Evolutionary conservation across 2,797 vertebrate species (phyloP), one percentile per base, ranked within the genome.

Genomic region (Cyclopterus lumpus): DNA sequence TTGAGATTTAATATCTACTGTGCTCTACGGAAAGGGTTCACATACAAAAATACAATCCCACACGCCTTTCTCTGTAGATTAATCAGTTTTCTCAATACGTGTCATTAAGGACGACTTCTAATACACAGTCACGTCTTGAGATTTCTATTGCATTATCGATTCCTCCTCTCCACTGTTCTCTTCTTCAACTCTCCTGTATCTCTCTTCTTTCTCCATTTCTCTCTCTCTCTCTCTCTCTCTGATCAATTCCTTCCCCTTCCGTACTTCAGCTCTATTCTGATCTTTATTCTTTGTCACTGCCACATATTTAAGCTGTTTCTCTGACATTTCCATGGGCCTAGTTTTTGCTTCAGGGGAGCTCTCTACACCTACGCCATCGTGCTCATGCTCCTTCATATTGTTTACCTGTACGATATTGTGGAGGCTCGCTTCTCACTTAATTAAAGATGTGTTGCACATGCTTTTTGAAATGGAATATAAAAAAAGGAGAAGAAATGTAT

Each of bases 121-220:
- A 90, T 83, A 91, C 83, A 82, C 79, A 86, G 86, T 87, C 86
- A 86, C 71, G 72, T 91, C 83, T 80, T 28, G 71, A 85, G 86
- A 90, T 90, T 90, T 92, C 83, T 91, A 91, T 91, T 93, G 86
- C 86, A 84, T 86, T 92, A 93, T 93, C 62, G 84, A 91, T 92
- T 90, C 75, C 67, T 74, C 70, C 77, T 81, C 74, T 85, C 63
- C 53, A 81, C 75, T 75, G 64, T 86, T 81, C 87, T 88, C 75
- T 67, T 84, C 83, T 75, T 81, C 67, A 64, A 61, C 67, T 70
- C 30, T 15, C 79, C 75, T 48, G 7, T 79, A 80, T 77, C 78
- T 81, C 73, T 71, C 49, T 49, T 15, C n/a, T 53, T 71, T 86
- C 70, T 83, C 68, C 26, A 53, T 57, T 34, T 73, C 68, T 54